Conservation (phyloP, 2,888 invertebrate genomes). For the Yponomeuta evonymella region DNA sequence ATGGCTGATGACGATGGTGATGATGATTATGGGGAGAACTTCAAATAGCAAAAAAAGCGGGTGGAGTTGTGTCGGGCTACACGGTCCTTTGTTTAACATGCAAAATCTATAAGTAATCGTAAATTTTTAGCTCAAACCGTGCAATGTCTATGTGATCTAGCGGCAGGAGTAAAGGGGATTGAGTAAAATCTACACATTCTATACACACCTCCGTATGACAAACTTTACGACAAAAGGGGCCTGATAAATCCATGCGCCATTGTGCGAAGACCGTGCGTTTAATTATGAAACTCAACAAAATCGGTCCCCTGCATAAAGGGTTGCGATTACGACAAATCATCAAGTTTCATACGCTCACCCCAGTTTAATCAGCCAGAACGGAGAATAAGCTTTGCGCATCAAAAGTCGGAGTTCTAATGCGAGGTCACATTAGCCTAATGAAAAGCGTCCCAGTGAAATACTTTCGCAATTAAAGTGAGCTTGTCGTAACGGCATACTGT, state of each 20-base stretch:
- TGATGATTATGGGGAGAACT: too few species aligned
- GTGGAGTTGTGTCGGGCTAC: too few species aligned
- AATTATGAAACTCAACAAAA: background rate
- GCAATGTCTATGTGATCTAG: too few species aligned
- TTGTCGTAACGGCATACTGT: slow-evolving; percentile 36
- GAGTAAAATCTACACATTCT: too few species aligned
- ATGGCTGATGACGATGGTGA: too few species aligned
- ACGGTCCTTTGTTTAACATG: too few species aligned
- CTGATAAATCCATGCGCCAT: background rate
- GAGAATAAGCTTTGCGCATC: slow-evolving; percentile 2
- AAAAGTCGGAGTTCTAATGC: background rate
- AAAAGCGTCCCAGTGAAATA: slow-evolving; percentile 46
- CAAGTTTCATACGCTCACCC: background rate
- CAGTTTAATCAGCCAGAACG: background rate
- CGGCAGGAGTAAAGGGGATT: too few species aligned
- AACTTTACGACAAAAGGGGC: background rate
- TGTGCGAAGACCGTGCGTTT: background rate
- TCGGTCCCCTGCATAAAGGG: background rate
- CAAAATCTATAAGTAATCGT: too few species aligned
- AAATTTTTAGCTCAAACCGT: too few species aligned
- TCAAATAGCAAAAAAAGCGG: too few species aligned
- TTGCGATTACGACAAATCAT: background rate
- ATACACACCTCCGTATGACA: too few species aligned
- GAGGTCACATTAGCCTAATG: slow-evolving; percentile 45
- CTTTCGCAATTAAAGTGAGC: slow-evolving; percentile 54